These are phyloP conservation scores for Neoaliturus tenellus DNA, from an alignment of 2,888 invertebrate genomes.

Conservation along the genomic window DNA sequence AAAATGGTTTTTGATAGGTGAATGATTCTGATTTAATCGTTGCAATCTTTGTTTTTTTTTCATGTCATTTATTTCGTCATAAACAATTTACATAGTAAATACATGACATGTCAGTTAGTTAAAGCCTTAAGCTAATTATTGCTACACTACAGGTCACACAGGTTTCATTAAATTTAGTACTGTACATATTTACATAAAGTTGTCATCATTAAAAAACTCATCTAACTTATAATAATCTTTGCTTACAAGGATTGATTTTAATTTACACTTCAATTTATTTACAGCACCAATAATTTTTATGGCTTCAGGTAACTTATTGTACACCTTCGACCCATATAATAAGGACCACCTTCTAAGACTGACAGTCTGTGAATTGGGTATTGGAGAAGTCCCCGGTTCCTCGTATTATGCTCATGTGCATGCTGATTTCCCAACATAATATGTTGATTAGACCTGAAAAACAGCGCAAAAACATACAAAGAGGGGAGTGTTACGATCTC, in stretches of 20 bases:
- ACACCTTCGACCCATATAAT: not conserved
- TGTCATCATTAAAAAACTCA: not conserved
- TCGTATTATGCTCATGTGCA: not conserved
- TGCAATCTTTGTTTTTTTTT: too few species aligned
- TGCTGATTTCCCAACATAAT: not conserved
- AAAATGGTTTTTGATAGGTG: too few species aligned
- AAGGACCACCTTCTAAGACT: not conserved
- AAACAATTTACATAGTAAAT: too few species aligned
- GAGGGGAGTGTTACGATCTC: not conserved
- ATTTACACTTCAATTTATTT: not conserved
- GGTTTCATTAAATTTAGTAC: too few species aligned
- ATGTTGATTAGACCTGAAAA: not conserved
- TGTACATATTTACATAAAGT: not conserved
- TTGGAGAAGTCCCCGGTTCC: not conserved
- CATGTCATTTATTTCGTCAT: too few species aligned
- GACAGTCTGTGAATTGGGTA: constrained; percentile 9
- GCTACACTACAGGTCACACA: too few species aligned
- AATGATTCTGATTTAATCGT: too few species aligned
- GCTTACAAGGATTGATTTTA: not conserved
- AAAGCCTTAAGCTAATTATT: too few species aligned
- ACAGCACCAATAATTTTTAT: not conserved
- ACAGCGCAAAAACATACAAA: not conserved
- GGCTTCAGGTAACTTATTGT: not conserved
- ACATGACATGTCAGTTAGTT: too few species aligned
- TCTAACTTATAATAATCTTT: not conserved